Evolutionary conservation across 2,888 invertebrate genomes (phyloP).

Genomic region (Mesodorylaimus sp.): DNA sequence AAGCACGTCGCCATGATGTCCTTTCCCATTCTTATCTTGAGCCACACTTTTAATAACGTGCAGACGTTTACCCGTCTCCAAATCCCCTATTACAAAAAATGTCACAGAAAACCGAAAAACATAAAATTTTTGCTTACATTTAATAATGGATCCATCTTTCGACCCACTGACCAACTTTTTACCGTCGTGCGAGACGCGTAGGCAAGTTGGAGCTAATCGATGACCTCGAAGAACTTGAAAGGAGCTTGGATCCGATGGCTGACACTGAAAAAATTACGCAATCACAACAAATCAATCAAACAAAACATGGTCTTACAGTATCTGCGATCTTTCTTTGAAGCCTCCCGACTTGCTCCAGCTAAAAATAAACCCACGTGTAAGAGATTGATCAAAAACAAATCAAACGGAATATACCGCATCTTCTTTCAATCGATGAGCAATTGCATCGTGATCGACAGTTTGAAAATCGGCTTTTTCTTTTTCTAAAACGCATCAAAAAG

Average conservation of each 20-base stretch:
- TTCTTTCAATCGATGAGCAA: slow-evolving; percentile 56
- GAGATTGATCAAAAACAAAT: neutral
- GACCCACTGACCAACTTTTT: slow-evolving; percentile 58
- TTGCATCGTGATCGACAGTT: slow-evolving; percentile 41
- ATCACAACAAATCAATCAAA: neutral
- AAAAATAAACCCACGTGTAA: too few relatives aligned
- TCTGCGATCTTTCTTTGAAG: slow-evolving; percentile 57
- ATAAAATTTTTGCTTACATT: slow-evolving; percentile 43
- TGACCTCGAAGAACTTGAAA: slow-evolving; percentile 48
- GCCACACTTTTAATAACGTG: slow-evolving; percentile 18
- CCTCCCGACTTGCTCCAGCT: slow-evolving; percentile 61
- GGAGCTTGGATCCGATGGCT: slow-evolving; percentile 18
- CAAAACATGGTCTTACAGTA: too few relatives aligned
- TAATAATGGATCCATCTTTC: slow-evolving; percentile 67
- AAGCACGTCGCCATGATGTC: slow-evolving; percentile 35
- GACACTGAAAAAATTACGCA: neutral
- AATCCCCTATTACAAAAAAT: slow-evolving; percentile 16
- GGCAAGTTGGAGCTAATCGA: slow-evolving; percentile 54
- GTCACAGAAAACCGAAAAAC: neutral
- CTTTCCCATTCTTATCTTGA: neutral
- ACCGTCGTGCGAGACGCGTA: slow-evolving; percentile 55
- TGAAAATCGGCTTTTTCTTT: slow-evolving; percentile 35
- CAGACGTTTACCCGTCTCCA: slow-evolving; percentile 27
- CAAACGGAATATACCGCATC: slow-evolving; percentile 42
- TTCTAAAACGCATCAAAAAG: slow-evolving; percentile 18